These are phyloP conservation scores for Tupiocoris notatus DNA, from an alignment of 2,888 invertebrate species.

Conservation along the genomic window DNA sequence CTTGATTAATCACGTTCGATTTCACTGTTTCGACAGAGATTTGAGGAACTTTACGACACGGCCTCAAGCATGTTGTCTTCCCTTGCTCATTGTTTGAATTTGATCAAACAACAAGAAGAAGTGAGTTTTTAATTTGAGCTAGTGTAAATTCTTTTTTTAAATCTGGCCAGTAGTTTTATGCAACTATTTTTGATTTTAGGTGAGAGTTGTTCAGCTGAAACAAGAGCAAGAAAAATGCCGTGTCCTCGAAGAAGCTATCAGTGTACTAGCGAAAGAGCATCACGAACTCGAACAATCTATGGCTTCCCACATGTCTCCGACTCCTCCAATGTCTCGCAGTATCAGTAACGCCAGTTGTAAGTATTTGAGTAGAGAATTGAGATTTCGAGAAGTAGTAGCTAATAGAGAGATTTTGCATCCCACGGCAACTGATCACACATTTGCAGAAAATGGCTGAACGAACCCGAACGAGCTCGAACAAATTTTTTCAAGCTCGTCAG, in stretches of 20 bases:
- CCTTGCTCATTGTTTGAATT: conserved; percentile 63
- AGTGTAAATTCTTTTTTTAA: no score
- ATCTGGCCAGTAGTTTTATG: no score
- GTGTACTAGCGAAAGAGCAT: conserved; percentile 66
- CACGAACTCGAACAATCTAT: conserved; percentile 67
- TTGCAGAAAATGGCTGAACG: no score
- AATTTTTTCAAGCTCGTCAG: no score
- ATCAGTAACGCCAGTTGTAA: conserved; percentile 37
- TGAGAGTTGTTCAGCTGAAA: conserved; percentile 55
- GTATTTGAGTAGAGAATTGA: neutral
- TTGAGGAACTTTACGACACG: conserved; percentile 61
- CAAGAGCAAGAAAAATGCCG: conserved; percentile 62
- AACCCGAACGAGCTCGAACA: no score
- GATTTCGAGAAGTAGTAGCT: neutral
- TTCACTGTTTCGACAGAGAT: conserved; percentile 54
- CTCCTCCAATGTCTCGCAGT: conserved; percentile 42
- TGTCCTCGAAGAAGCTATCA: conserved; percentile 66
- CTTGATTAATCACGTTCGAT: no score
- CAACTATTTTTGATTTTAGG: no score
- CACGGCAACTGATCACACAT: no score
- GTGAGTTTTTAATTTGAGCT: conserved; percentile 54
- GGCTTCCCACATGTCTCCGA: conserved; percentile 59
- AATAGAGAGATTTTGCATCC: no score
- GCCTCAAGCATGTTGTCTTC: conserved; percentile 61
- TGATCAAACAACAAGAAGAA: conserved; percentile 65